These are phyloP conservation scores for Anthoptus insignis DNA, from an alignment of 2,888 invertebrate species.

Conservation along the genomic window DNA sequence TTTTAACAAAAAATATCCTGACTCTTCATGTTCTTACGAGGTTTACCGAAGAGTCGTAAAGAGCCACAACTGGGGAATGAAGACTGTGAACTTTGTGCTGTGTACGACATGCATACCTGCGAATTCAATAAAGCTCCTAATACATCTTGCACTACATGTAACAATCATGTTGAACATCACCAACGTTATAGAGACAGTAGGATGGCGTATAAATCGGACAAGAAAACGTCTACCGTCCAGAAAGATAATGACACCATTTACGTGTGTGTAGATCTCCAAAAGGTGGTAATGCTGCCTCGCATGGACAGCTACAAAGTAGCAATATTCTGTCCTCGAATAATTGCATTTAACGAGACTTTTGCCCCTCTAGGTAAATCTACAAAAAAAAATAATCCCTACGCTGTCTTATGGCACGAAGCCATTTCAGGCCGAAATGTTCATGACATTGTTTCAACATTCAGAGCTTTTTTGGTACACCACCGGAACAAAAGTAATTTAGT, in stretches of 20 bases:
- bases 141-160: too few species aligned
- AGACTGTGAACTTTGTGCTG: too few species aligned
- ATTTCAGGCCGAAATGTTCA: slow-evolving; percentile 42
- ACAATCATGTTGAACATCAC: too few species aligned
- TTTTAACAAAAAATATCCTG: not conserved
- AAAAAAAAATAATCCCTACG: slow-evolving; percentile 27
- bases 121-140: too few species aligned
- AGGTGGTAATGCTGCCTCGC: slow-evolving; percentile 48
- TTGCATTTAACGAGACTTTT: slow-evolving; percentile 48
- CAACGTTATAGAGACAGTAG: too few species aligned
- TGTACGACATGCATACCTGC: too few species aligned
- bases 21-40: not conserved
- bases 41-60: too few species aligned
- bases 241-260: slow-evolving; percentile 13
- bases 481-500: slow-evolving; percentile 39
- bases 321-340: slow-evolving; percentile 44
- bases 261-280: slow-evolving; percentile 42
- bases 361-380: slow-evolving; percentile 41
- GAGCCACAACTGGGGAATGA: too few species aligned
- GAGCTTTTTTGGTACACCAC: slow-evolving; percentile 42
- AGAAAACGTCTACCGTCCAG: too few species aligned
- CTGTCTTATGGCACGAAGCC: slow-evolving; percentile 43
- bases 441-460: slow-evolving; percentile 41
- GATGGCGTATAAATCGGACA: too few species aligned
- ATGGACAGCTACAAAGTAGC: slow-evolving; percentile 44